Evolutionary conservation across 2,113 vertebrate genomes (phyloP).

Genomic region (Pseudorasbora parva): DNA sequence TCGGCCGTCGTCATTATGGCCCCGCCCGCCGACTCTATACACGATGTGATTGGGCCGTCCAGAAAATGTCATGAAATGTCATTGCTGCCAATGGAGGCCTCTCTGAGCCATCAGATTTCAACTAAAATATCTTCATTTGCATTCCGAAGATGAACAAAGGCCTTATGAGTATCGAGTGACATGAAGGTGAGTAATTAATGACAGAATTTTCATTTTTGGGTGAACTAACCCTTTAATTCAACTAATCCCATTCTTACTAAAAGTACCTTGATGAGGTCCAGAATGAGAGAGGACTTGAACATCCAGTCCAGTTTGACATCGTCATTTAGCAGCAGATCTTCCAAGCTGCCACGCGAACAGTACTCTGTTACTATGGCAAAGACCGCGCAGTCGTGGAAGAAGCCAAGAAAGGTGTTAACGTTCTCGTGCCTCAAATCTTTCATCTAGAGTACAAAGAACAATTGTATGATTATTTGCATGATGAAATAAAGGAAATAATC

Average conservation of each 20-base stretch:
- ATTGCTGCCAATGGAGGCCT: no score
- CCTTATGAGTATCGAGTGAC: no score
- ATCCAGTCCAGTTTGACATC: conserved; percentile 85
- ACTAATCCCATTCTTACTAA: neutral
- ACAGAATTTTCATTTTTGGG: no score
- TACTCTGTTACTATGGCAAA: conserved; percentile 82
- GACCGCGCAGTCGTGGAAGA: conserved; percentile 79
- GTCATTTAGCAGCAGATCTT: conserved; percentile 77
- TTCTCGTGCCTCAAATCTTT: conserved; percentile 83
- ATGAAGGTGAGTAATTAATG: no score
- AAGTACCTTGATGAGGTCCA: conserved; percentile 80
- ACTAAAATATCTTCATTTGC: no score
- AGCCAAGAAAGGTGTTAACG: conserved; percentile 79
- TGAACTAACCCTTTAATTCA: neutral
- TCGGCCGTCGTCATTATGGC: no score
- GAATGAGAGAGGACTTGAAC: conserved; percentile 82
- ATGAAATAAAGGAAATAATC: neutral
- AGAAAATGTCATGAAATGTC: no score
- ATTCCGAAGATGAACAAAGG: no score
- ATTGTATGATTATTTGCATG: neutral
- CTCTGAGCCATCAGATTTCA: no score
- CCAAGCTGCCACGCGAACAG: conserved; percentile 80
- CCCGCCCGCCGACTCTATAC: no score
- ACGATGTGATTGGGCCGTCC: no score
- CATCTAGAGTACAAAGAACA: conserved; percentile 69